Conservation (phyloP, 92 coral and sea anemone genomes). For the Paragorgia papillata region DNA sequence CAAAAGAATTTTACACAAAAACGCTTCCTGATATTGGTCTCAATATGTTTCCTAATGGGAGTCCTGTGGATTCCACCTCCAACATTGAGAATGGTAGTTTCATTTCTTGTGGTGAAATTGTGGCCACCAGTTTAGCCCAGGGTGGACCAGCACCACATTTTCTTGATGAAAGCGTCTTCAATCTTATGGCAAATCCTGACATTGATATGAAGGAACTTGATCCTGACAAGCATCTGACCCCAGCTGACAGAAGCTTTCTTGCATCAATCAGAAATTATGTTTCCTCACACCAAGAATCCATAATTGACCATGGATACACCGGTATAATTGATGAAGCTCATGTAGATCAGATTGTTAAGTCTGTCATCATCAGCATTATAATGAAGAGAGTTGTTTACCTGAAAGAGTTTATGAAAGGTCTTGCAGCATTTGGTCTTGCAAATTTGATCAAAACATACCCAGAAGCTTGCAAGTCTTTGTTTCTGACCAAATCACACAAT, state of each 20-base stretch:
- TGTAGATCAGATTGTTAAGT: neutral
- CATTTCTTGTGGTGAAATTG: constrained; percentile 51
- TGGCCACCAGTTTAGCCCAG: constrained; percentile 51
- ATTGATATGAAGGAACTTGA: neutral
- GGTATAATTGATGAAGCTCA: constrained; percentile 13
- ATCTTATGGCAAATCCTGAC: constrained; percentile 39
- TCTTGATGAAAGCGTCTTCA: constrained; percentile 57
- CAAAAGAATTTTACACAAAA: constrained; percentile 25
- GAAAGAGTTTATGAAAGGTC: constrained; percentile 51
- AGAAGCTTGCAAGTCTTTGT: constrained; percentile 38
- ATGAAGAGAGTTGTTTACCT: constrained; percentile 40
- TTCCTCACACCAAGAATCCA: neutral
- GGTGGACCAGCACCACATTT: too few species aligned
- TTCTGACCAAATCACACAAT: too few species aligned
- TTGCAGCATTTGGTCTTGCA: too few species aligned
- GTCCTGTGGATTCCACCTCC: constrained; percentile 35
- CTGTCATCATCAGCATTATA: constrained; percentile 37
- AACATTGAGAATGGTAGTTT: constrained; percentile 43
- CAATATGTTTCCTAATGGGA: constrained; percentile 40
- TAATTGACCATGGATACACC: constrained; percentile 22
- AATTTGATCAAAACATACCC: constrained; percentile 48
- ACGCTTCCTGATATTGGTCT: constrained; percentile 21
- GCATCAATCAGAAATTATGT: constrained; percentile 43
- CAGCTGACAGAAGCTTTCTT: constrained; percentile 51
- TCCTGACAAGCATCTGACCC: neutral